Base-by-base conservation (phyloP, 2,113 vertebrate species). In the Mormoops blainvillei region DNA sequence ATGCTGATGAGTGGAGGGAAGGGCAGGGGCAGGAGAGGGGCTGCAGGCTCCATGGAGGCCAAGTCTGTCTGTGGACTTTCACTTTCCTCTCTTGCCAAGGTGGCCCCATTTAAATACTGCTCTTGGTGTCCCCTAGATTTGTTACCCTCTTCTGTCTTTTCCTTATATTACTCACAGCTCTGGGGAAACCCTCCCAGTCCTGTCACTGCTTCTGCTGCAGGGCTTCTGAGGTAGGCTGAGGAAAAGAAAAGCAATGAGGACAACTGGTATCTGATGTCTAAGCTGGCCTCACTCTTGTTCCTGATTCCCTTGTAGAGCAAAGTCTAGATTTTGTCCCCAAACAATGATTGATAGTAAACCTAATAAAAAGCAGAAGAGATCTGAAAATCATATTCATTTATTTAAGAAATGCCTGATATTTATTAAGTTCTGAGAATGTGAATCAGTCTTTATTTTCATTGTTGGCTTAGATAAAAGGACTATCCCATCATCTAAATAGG, bases 401-500 rank as follows among this genome's bases (percentile, higher is more conserved):
- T 83, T 93, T 82, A 43, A 70, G 54, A 94, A 77, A 92, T 80
- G 9, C 33, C 31, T 68, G 90, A 54, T 88, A 61, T 65, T 90
- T 86, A 67, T 89, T 80, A 73, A 82, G 33, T 78, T 94, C 61
- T 91, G 73, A 41, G 43, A 95, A 84, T n/a, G 10, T 48, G 20
- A 70, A 28, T 56, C 48, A 71, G 36, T 76, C 87, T 76, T 85
- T 65, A 77, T 68, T 95, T 76, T 96, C 45, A 90, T 43, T 68
- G 36, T 85, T 92, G 54, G 68, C 45, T 92, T 58, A 74, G 52
- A 94, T 54, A 48, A 96, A 94, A 94, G 77, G 68, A 94, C 77
- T 48, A 54, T 45, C 15, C 38, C 82, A 28, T 38, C 61, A 88
- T 68, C 19, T 82, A 94, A 78, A 78, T n/a, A 94, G 20, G n/a